phyloP scores from a whole-genome alignment of 2,888 invertebrate species.

The Alloscopus bannaensis region DNA sequence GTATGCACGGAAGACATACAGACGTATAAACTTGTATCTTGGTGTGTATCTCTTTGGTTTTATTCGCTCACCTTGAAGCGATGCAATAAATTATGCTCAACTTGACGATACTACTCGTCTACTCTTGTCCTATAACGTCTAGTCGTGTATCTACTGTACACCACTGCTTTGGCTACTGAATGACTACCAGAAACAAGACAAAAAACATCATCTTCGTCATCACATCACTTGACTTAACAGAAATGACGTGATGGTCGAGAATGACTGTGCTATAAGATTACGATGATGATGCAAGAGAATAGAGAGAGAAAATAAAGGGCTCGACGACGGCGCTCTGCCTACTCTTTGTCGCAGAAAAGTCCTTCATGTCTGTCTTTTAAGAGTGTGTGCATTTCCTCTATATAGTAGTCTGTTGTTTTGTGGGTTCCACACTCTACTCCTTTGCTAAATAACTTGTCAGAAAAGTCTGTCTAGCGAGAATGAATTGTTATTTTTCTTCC shows the following conservation, averaged over 20 bases:
- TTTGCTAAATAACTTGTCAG: slow-evolving; percentile 45
- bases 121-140: background rate
- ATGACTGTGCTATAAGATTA: slow-evolving; percentile 25
- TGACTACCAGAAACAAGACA: no score
- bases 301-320: no score
- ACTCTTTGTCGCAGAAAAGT: background rate
- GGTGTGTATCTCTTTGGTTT: slow-evolving; percentile 33
- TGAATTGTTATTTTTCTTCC: slow-evolving; percentile 22
- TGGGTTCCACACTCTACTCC: slow-evolving; percentile 15
- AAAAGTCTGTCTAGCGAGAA: slow-evolving; percentile 36
- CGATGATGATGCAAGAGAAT: slow-evolving; percentile 44
- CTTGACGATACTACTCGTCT: slow-evolving; percentile 7
- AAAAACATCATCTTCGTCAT: no score
- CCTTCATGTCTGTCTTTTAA: background rate
- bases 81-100: slow-evolving; percentile 56
- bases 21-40: background rate
- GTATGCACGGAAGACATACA: background rate
- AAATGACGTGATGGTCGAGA: background rate
- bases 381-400: no score
- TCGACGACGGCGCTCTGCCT: background rate
- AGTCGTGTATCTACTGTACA: no score
- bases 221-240: no score
- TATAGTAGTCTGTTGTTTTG: slow-evolving; percentile 20
- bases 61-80: slow-evolving; percentile 62
- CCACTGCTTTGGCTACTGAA: no score